These are phyloP conservation scores for Pseudolaguvia tuberculata DNA, from an alignment of 2,113 vertebrate genomes.

Conservation along the genomic window DNA sequence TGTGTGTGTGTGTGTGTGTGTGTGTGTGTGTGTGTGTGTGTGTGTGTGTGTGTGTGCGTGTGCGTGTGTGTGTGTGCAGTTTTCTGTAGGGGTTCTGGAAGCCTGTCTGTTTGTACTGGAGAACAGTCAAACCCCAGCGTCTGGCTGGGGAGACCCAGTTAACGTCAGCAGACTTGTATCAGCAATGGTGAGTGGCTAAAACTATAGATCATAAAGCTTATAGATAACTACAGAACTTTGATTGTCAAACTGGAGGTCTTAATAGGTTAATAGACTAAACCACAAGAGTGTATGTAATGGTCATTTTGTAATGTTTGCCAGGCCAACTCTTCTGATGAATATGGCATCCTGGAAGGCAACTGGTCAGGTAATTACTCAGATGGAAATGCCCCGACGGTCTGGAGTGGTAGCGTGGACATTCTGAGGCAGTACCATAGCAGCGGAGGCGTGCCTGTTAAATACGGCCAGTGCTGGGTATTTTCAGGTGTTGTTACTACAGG, in stretches of 20 bases:
- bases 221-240: too few relatives aligned
- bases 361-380: slow-evolving; percentile 76
- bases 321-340: slow-evolving; percentile 85
- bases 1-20: too few relatives aligned
- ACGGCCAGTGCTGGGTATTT: slow-evolving; percentile 94
- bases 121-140: slow-evolving; percentile 72
- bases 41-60: not conserved
- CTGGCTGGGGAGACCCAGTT: slow-evolving; percentile 74
- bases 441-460: slow-evolving; percentile 72
- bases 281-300: too few relatives aligned
- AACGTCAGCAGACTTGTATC: slow-evolving; percentile 79
- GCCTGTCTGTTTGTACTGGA: slow-evolving; percentile 81
- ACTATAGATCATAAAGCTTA: too few relatives aligned
- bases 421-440: slow-evolving; percentile 73
- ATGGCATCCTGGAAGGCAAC: slow-evolving; percentile 82
- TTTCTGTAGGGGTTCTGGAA: slow-evolving; percentile 77
- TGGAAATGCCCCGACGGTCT: slow-evolving; percentile 76
- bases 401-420: slow-evolving; percentile 87
- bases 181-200: slow-evolving; percentile 73
- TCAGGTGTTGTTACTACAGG: slow-evolving; percentile 80
- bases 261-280: too few relatives aligned
- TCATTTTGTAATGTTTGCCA: too few relatives aligned
- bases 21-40: too few relatives aligned
- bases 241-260: too few relatives aligned
- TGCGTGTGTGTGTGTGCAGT: slow-evolving; percentile 61